phyloP scores from a whole-genome alignment of 2,797 vertebrate species.

The Onychomys leucogaster region DNA sequence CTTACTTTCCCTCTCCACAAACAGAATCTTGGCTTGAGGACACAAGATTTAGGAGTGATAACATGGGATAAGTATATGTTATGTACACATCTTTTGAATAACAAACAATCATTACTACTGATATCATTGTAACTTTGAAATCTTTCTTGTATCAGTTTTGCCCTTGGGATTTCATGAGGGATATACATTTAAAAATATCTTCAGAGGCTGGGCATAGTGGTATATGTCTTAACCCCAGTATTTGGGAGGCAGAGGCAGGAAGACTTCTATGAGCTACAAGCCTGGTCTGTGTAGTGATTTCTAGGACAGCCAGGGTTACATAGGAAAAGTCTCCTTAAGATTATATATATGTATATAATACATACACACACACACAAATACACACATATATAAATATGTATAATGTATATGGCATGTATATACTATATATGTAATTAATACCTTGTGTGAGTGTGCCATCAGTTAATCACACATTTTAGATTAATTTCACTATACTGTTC shows the following conservation, averaged over 20 bases:
- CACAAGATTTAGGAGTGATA: neutral
- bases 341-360: neutral
- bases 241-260: neutral
- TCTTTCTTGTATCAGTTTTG: neutral
- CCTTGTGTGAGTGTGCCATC: neutral
- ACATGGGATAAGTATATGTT: neutral
- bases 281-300: neutral
- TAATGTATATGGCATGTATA: neutral
- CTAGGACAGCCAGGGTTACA: neutral
- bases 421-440: neutral
- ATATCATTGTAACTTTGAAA: neutral
- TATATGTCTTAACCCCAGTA: neutral
- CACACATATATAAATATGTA: neutral
- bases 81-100: neutral
- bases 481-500: constrained; percentile 9
- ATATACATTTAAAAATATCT: neutral
- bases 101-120: neutral
- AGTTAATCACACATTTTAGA: neutral
- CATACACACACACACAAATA: neutral
- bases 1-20: no score
- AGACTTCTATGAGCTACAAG: neutral
- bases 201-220: neutral
- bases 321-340: neutral
- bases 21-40: neutral
- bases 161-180: neutral